These are phyloP conservation scores for Molossus alvarezi DNA, from an alignment of 2,797 vertebrate species.

Conservation along the genomic window DNA sequence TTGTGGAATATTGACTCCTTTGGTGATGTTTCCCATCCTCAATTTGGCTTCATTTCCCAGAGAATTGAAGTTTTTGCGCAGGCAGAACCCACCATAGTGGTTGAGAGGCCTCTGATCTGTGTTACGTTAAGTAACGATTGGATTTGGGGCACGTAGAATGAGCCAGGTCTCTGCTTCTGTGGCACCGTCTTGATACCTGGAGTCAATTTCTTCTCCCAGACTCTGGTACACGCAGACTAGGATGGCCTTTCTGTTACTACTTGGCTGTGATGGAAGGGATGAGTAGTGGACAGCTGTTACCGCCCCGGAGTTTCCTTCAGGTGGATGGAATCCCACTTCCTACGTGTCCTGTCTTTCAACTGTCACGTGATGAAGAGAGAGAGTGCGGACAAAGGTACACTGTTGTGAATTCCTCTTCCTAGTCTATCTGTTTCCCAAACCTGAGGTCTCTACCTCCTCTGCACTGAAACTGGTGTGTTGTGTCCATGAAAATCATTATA, in stretches of 20 bases:
- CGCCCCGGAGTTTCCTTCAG: neutral
- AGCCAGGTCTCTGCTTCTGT: neutral
- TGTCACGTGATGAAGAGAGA: neutral
- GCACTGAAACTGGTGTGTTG: neutral
- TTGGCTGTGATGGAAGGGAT: neutral
- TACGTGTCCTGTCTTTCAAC: neutral
- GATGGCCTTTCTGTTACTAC: neutral
- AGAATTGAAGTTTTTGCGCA: neutral
- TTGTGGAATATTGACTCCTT: conserved; percentile 1
- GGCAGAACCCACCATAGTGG: neutral
- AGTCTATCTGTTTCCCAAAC: neutral
- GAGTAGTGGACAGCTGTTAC: rapidly evolving
- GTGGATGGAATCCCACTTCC: neutral
- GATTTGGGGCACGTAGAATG: neutral
- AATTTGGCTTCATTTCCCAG: neutral
- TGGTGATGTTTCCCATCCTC: neutral
- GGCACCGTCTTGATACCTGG: neutral
- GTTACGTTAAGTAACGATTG: neutral
- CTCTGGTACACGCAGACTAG: neutral
- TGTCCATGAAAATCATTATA: neutral
- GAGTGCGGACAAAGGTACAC: neutral
- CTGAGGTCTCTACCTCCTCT: neutral
- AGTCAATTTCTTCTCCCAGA: conserved; percentile 2
- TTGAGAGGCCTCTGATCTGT: neutral
- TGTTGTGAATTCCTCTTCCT: neutral